Evolutionary conservation across 2,113 vertebrate genomes (phyloP).

Genomic region (Agapornis roseicollis): DNA sequence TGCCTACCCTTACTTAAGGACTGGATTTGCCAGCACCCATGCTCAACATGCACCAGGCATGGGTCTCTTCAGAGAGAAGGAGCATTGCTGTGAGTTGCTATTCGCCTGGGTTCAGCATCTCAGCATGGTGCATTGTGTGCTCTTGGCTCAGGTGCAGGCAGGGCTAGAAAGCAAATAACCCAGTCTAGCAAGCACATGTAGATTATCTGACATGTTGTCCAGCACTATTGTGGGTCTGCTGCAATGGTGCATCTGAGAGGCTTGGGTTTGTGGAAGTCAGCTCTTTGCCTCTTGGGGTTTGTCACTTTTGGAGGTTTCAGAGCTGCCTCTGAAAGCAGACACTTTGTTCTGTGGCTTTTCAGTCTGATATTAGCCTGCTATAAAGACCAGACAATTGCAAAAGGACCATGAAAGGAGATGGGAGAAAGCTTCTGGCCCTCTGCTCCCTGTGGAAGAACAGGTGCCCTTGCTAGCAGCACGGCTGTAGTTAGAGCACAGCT

Average conservation of each 20-base stretch:
- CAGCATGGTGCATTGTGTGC: not conserved
- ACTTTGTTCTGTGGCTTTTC: not conserved
- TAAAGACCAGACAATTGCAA: not conserved
- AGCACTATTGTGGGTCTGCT: not conserved
- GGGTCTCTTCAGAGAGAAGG: not conserved
- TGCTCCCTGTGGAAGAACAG: not conserved
- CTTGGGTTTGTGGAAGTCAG: not conserved
- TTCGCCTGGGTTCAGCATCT: not conserved
- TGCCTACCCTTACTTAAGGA: not conserved
- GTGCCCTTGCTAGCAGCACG: not conserved
- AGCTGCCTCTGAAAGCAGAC: not conserved
- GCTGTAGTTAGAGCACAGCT: not conserved
- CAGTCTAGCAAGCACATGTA: not conserved
- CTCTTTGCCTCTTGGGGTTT: not conserved
- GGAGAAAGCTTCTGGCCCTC: not conserved
- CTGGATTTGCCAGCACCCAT: not conserved
- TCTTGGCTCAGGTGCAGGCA: not conserved
- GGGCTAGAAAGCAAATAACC: not conserved
- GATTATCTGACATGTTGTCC: not conserved
- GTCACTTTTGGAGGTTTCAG: not conserved
- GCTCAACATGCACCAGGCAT: not conserved
- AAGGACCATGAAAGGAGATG: not conserved
- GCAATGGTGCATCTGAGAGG: not conserved
- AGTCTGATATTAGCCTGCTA: not conserved
- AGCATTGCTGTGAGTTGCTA: not conserved